Evolutionary conservation across 2,113 vertebrate genomes (phyloP).

Genomic region (Gopherus evgoodei): DNA sequence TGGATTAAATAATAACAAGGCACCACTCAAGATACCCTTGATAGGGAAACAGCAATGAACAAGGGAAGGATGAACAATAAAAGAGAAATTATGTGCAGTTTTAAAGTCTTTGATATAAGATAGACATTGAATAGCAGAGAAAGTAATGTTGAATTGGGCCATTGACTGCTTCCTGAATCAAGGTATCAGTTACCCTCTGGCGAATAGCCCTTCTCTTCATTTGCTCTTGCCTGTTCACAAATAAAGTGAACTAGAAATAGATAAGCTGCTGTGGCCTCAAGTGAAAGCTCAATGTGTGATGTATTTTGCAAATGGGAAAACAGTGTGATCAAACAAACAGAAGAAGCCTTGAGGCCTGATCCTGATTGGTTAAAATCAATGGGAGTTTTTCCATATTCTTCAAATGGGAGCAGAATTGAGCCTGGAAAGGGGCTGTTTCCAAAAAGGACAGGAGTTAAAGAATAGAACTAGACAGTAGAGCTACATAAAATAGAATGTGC

Average conservation of each 20-base stretch:
- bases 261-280: neutral
- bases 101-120: conserved; percentile 61
- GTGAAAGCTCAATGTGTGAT: neutral
- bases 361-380: neutral
- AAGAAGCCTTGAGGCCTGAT: neutral
- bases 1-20: conserved; percentile 8
- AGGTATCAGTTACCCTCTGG: neutral
- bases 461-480: neutral
- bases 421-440: neutral
- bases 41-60: conserved; percentile 9
- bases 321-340: neutral
- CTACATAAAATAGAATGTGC: neutral
- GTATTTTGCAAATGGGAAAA: neutral
- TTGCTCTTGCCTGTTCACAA: neutral
- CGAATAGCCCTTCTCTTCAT: neutral
- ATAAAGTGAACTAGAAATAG: conserved; percentile 20
- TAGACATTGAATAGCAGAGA: neutral
- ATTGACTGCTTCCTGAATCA: conserved; percentile 19
- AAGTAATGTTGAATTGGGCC: neutral
- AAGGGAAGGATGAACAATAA: conserved; percentile 40
- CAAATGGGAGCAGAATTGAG: neutral
- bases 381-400: neutral
- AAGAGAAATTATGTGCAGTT: conserved; percentile 57
- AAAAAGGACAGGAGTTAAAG: neutral
- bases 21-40: neutral